Evolutionary conservation across 92 coral and sea anemone species (phyloP).

Genomic region (Scolanthus callimorphus): DNA sequence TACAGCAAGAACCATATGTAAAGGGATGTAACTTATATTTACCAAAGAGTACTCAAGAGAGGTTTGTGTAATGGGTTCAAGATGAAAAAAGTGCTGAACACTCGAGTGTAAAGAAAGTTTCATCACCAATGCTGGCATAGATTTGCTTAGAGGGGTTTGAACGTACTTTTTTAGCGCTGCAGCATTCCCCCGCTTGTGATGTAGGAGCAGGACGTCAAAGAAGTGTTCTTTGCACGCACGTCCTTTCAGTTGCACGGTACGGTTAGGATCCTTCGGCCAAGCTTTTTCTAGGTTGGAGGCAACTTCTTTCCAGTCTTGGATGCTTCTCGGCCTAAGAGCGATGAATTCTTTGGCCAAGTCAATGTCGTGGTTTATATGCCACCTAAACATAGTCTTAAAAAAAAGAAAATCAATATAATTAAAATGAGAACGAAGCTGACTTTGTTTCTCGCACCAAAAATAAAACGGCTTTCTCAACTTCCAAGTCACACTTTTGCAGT

Average conservation of each 20-base stretch:
- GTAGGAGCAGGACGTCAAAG: constrained; percentile 28
- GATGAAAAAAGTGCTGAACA: too few species aligned
- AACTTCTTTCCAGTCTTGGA: constrained; percentile 42
- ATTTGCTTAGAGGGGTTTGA: too few species aligned
- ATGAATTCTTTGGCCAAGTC: constrained; percentile 42
- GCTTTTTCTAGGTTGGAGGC: constrained; percentile 43
- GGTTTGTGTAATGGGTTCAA: too few species aligned
- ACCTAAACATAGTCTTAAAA: constrained; percentile 65
- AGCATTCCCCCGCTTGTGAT: constrained; percentile 42
- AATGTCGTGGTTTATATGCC: constrained; percentile 53
- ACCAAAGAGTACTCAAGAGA: too few species aligned
- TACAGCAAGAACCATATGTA: too few species aligned
- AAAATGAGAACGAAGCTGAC: too few species aligned
- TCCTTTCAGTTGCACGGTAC: constrained; percentile 20
- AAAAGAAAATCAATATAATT: constrained; percentile 27
- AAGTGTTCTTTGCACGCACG: constrained; percentile 53
- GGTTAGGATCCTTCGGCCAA: constrained; percentile 29
- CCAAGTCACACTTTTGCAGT: too few species aligned
- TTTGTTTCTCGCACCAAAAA: too few species aligned
- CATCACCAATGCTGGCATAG: too few species aligned
- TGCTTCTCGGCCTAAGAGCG: constrained; percentile 28
- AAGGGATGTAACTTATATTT: too few species aligned
- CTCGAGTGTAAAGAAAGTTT: too few species aligned
- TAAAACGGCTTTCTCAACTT: too few species aligned
- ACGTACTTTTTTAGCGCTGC: constrained; percentile 42